These are phyloP conservation scores for Clarias platycephalus DNA, from an alignment of 2,797 vertebrate genomes.

Conservation along the genomic window DNA sequence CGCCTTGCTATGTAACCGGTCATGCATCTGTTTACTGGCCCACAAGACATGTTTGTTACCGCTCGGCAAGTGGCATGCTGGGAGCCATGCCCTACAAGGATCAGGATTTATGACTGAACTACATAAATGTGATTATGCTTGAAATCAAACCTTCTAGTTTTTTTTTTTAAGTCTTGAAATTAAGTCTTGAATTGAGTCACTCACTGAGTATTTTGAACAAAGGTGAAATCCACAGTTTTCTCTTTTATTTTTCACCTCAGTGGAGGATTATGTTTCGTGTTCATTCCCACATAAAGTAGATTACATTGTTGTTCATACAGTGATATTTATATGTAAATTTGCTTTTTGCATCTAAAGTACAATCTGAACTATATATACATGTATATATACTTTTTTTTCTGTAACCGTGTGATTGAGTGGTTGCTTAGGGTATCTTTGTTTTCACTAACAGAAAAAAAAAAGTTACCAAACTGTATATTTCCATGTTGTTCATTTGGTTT, in stretches of 20 bases:
- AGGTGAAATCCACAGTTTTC: not conserved
- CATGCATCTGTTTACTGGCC: conserved; percentile 80
- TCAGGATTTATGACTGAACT: not conserved
- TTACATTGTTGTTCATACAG: not conserved
- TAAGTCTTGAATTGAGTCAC: not conserved
- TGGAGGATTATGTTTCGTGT: not conserved
- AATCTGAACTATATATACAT: not conserved
- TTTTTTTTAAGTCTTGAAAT: not conserved
- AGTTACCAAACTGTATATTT: not conserved
- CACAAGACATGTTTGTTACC: conserved; percentile 81
- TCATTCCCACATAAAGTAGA: not conserved
- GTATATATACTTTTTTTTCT: not conserved
- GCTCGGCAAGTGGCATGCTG: conserved; percentile 63
- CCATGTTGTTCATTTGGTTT: not conserved
- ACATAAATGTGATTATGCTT: conserved; percentile 18
- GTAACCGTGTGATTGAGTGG: not conserved
- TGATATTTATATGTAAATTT: not conserved
- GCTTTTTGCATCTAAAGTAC: too few species aligned
- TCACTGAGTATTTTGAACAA: not conserved
- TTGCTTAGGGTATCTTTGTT: not conserved
- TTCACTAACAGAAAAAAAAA: not conserved
- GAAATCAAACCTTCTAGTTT: not conserved
- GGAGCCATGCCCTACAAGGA: conserved; percentile 28
- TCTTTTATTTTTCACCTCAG: not conserved
- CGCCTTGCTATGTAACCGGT: conserved; percentile 84